A percentile compares a stretch with the other conserved stretches of the same genome.
Conservation (phyloP, 1,140 invertebrate genomes). For the Zaprionus ghesquierei region DNA sequence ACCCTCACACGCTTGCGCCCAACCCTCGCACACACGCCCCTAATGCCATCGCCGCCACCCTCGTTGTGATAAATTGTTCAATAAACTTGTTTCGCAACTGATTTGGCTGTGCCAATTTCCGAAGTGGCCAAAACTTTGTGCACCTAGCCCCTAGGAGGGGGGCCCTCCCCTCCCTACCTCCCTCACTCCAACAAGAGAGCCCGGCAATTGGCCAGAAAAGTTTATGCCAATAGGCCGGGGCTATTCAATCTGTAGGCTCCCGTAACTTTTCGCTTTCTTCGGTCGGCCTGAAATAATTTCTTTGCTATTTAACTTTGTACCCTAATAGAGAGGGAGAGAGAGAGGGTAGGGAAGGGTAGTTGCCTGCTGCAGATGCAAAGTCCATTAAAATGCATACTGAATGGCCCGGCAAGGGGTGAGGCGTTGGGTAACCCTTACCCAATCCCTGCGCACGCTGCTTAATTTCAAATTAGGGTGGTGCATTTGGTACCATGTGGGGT, state of each 20-base stretch:
- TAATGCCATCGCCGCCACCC: neutral
- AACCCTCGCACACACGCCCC: neutral
- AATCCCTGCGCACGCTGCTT: slow-evolving; percentile 38
- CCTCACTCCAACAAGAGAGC: neutral
- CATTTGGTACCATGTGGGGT: slow-evolving; percentile 51
- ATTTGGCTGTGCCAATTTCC: slow-evolving; percentile 63
- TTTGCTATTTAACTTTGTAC: slow-evolving; percentile 40
- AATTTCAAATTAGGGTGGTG: slow-evolving; percentile 75
- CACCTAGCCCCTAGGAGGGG: too few relatives aligned
- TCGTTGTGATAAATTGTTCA: slow-evolving; percentile 68
- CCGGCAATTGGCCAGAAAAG: slow-evolving; percentile 25
- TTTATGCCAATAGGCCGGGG: slow-evolving; percentile 47
- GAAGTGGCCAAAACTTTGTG: slow-evolving; percentile 42
- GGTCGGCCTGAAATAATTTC: slow-evolving; percentile 46
- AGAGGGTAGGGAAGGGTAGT: neutral
- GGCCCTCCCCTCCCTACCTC: neutral
- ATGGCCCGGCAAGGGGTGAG: neutral
- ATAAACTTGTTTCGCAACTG: slow-evolving; percentile 78
- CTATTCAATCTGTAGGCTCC: slow-evolving; percentile 1
- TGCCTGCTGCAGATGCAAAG: slow-evolving; percentile 17
- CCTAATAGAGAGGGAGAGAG: slow-evolving; percentile 1
- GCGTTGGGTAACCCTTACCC: neutral
- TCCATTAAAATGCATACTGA: slow-evolving; percentile 60
- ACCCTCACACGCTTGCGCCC: neutral
- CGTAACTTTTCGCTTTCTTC: neutral